phyloP scores from a whole-genome alignment of 2,797 vertebrate species.

The Thaleichthys pacificus region DNA sequence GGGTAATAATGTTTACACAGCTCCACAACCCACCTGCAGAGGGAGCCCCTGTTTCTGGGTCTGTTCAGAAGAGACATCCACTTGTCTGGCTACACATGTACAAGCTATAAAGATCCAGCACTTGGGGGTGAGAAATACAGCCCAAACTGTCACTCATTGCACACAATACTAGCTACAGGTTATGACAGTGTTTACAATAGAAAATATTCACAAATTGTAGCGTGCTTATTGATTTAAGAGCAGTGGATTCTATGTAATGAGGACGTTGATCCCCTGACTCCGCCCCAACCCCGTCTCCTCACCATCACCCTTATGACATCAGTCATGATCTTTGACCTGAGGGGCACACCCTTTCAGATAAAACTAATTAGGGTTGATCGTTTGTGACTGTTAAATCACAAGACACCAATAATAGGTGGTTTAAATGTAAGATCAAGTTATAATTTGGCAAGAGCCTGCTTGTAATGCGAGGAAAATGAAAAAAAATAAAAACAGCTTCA shows the following conservation, averaged over 20 bases:
- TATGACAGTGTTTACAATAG: conserved; percentile 32
- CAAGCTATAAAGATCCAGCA: neutral
- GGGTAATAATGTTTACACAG: conserved; percentile 11
- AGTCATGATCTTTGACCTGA: conserved; percentile 77
- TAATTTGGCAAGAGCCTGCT: conserved; percentile 21
- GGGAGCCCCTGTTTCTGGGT: conserved; percentile 67
- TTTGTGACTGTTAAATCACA: conserved; percentile 65
- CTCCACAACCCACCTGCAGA: conserved; percentile 64
- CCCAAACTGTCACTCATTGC: conserved; percentile 29
- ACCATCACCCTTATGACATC: conserved; percentile 74
- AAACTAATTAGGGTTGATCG: conserved; percentile 81
- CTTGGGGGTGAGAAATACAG: neutral
- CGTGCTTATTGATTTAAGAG: conserved; percentile 54
- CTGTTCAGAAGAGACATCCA: conserved; percentile 7
- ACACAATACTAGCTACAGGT: conserved; percentile 24
- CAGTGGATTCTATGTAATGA: conserved; percentile 71
- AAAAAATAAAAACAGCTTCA: neutral
- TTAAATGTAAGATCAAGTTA: conserved; percentile 32
- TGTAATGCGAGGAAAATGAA: neutral
- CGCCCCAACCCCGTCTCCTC: conserved; percentile 42
- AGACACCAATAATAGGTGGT: conserved; percentile 49
- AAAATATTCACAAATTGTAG: conserved; percentile 31
- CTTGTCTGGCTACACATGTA: conserved; percentile 3
- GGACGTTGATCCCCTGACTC: conserved; percentile 66
- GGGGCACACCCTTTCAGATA: conserved; percentile 70